A percentile compares a stretch with the other conserved stretches of the same genome.
phyloP scores from a whole-genome alignment of 2,113 vertebrate genomes.

The Xenopus borealis region DNA sequence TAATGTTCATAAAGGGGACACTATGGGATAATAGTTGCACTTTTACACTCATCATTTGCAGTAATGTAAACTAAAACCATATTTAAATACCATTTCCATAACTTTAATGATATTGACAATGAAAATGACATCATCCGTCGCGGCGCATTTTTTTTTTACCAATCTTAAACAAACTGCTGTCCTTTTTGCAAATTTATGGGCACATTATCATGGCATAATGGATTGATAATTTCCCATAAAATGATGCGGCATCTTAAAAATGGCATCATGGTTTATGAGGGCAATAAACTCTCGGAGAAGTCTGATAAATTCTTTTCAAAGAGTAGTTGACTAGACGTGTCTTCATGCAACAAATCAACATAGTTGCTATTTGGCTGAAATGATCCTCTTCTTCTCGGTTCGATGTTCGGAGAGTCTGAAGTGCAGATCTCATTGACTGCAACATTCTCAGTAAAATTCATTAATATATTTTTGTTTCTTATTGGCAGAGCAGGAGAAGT shows the following conservation, averaged over 20 bases:
- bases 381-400: too few species aligned
- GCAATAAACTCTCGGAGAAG: conserved; percentile 30
- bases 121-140: not conserved
- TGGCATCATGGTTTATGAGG: conserved; percentile 39
- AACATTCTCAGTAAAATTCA: conserved; percentile 1
- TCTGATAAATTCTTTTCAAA: conserved; percentile 23
- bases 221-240: conserved; percentile 39
- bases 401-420: not conserved
- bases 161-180: conserved; percentile 14
- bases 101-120: not conserved
- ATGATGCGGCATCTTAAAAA: conserved; percentile 42
- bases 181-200: conserved; percentile 26
- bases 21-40: too few species aligned
- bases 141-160: not conserved
- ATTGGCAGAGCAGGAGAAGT: conserved; percentile 30
- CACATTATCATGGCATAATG: conserved; percentile 34
- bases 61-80: too few species aligned
- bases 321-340: conserved; percentile 14
- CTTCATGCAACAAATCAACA: conserved; percentile 28
- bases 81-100: not conserved
- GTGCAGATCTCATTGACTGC: conserved; percentile 2
- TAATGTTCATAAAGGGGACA: too few species aligned
- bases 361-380: conserved; percentile 16
- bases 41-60: too few species aligned
- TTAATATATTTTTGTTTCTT: conserved; percentile 37